A percentile compares a stretch with the other conserved stretches of the same genome.
These are phyloP conservation scores for Tadarida brasiliensis DNA, from an alignment of 2,797 vertebrate genomes.

Conservation along the genomic window DNA sequence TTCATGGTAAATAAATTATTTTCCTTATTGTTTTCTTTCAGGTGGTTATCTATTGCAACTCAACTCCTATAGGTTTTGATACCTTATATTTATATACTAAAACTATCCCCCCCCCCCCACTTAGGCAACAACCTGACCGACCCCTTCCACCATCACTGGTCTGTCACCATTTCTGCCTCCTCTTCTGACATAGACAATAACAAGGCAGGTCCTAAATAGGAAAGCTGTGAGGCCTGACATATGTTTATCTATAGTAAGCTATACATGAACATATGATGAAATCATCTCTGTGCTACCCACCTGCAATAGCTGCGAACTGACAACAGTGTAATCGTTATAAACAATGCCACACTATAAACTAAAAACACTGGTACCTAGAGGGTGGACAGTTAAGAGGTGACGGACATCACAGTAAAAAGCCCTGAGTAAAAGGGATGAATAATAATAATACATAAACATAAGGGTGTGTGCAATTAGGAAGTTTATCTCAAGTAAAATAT, in stretches of 20 bases:
- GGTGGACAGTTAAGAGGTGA: background rate
- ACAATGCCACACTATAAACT: background rate
- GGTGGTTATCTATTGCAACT: background rate
- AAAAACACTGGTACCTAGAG: background rate
- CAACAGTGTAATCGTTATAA: background rate
- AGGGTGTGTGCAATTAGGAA: background rate
- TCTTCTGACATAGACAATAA: background rate
- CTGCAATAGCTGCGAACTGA: background rate
- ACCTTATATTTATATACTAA: background rate
- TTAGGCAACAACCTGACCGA: background rate
- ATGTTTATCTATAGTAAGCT: background rate
- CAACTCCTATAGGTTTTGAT: background rate
- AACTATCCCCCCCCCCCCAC: background rate
- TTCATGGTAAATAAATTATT: background rate
- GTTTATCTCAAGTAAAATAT: background rate
- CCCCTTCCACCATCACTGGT: background rate
- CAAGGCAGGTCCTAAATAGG: background rate
- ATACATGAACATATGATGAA: constrained; percentile 7
- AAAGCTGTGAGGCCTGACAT: background rate
- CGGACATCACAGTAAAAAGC: background rate
- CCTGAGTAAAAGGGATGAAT: background rate
- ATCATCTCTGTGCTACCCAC: background rate
- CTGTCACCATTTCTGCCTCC: background rate
- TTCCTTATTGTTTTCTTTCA: background rate
- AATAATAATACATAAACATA: accelerated